Conservation (phyloP, 1,140 invertebrate species). For the Luehdorfia chinensis region DNA sequence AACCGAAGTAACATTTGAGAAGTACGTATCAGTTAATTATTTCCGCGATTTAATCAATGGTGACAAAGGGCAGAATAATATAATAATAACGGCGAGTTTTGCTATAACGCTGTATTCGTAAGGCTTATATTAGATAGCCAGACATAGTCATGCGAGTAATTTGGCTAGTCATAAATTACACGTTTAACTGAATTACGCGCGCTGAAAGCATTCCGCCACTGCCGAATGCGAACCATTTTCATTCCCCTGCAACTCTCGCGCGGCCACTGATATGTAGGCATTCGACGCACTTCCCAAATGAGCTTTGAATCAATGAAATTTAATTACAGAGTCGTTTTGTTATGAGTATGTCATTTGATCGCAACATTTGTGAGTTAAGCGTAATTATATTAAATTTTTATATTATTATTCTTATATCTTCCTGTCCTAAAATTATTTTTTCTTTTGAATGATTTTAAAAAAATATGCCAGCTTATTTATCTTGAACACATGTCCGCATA, state of each 20-base stretch:
- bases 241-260: constrained; percentile 44
- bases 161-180: constrained; percentile 72
- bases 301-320: constrained; percentile 66
- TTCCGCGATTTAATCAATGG: too few relatives aligned
- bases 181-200: constrained; percentile 74
- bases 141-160: constrained; percentile 62
- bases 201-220: constrained; percentile 68
- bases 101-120: constrained; percentile 4
- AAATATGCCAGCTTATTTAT: too few relatives aligned
- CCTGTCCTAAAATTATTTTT: too few relatives aligned
- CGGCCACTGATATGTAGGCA: constrained; percentile 55
- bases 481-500: too few relatives aligned
- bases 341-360: constrained; percentile 19
- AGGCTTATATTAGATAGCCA: constrained; percentile 32
- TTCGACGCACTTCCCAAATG: constrained; percentile 57
- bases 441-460: too few relatives aligned
- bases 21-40: too few relatives aligned
- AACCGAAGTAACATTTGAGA: too few relatives aligned
- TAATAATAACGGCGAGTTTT: too few relatives aligned
- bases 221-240: constrained; percentile 52
- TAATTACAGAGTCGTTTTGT: constrained; percentile 47
- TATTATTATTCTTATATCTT: too few relatives aligned
- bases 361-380: constrained; percentile 1
- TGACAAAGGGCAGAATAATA: too few relatives aligned
- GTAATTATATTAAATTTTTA: too few relatives aligned